A percentile compares a stretch with the other conserved stretches of the same genome.
These are phyloP conservation scores for Pomatostomus ruficeps DNA, from an alignment of 2,113 vertebrate genomes.

Conservation along the genomic window DNA sequence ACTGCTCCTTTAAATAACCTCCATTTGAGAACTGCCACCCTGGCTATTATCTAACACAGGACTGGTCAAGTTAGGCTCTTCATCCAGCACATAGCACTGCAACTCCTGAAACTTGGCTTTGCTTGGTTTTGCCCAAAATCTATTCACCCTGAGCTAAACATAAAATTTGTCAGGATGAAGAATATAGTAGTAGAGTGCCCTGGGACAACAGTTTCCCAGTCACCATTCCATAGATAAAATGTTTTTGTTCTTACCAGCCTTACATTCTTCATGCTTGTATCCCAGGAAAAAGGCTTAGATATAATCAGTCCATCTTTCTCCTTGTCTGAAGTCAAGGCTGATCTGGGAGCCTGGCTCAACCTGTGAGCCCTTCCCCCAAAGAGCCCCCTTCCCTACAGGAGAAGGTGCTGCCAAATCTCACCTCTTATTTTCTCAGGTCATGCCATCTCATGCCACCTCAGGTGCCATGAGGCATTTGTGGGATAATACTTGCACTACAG, in stretches of 20 bases:
- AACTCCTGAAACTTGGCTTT: background rate
- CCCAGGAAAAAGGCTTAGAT: background rate
- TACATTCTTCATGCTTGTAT: background rate
- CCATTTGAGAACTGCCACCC: background rate
- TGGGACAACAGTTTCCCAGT: background rate
- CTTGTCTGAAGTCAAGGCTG: background rate
- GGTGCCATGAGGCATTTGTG: background rate
- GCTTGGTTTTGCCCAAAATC: background rate
- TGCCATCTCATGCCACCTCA: background rate
- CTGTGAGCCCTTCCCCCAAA: background rate
- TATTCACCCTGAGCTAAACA: background rate
- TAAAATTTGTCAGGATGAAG: background rate
- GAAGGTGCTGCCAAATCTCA: background rate
- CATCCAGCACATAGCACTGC: background rate
- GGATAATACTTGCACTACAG: background rate
- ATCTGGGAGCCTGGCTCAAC: background rate
- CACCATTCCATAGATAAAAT: background rate
- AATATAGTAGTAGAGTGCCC: background rate
- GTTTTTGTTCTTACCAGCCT: background rate
- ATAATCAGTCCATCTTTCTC: background rate
- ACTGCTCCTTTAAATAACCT: background rate
- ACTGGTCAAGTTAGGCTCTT: background rate
- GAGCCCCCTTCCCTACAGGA: fast-evolving
- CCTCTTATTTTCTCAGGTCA: background rate
- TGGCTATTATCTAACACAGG: background rate